A percentile compares a stretch with the other conserved stretches of the same genome.
These are phyloP conservation scores for Corvus cornix DNA, from an alignment of 2,113 vertebrate species.

Conservation along the genomic window DNA sequence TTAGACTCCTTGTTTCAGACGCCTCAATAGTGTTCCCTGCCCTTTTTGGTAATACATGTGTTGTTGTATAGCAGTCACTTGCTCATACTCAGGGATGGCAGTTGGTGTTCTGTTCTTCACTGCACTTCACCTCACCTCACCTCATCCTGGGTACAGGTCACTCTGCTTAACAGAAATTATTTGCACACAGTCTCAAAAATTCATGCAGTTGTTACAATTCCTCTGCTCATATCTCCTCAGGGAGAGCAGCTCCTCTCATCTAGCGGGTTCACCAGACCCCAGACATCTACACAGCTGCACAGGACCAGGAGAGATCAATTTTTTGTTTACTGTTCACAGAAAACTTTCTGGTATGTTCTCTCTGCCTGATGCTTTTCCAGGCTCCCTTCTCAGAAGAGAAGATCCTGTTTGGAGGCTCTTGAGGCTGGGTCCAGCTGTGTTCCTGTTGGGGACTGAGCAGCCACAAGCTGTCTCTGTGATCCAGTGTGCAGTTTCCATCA, in stretches of 20 bases:
- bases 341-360: neutral
- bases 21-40: neutral
- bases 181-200: neutral
- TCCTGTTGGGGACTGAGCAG: neutral
- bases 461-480: neutral
- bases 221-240: neutral
- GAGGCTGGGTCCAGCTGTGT: neutral
- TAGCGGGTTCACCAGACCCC: fast-evolving
- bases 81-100: neutral
- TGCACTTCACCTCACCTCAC: neutral
- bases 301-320: neutral
- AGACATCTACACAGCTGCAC: neutral
- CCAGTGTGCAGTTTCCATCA: neutral
- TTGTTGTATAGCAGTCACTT: neutral
- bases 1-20: neutral
- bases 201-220: neutral
- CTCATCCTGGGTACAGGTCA: neutral
- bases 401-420: neutral
- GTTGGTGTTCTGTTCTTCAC: neutral
- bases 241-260: neutral
- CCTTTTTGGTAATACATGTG: neutral
- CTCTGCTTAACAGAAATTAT: neutral
- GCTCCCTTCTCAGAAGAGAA: neutral
- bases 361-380: neutral
- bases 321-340: neutral